Percentiles rank a stretch among this genome's conserved stretches.
Evolutionary conservation across 2,797 vertebrate species (phyloP).

Genomic region (Cossypha niveicapilla): DNA sequence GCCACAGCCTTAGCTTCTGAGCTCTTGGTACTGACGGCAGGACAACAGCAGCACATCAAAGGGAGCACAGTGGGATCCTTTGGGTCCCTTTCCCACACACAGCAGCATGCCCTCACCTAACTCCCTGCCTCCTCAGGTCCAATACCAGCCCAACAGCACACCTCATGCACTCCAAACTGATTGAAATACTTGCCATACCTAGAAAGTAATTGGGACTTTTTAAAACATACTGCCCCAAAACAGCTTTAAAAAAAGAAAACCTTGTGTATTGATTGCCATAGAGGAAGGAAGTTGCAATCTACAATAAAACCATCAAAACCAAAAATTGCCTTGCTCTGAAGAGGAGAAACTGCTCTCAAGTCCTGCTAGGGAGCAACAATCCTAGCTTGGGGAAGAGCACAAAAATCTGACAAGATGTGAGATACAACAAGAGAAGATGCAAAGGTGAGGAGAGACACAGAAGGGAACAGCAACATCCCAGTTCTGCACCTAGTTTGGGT

Average conservation of each 20-base stretch:
- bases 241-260: neutral
- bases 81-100: neutral
- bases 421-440: rapidly evolving
- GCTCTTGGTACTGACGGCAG: neutral
- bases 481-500: neutral
- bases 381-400: neutral
- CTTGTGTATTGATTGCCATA: neutral
- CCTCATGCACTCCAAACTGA: neutral
- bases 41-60: neutral
- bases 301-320: neutral
- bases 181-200: neutral
- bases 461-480: neutral
- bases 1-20: neutral
- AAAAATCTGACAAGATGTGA: neutral
- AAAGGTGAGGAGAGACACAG: rapidly evolving
- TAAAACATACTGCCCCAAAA: neutral
- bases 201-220: neutral
- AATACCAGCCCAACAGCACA: neutral
- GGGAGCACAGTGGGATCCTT: neutral
- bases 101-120: neutral
- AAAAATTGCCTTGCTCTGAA: neutral
- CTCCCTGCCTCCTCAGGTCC: neutral
- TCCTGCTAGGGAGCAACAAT: neutral
- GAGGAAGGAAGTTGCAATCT: neutral
- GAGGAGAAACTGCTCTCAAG: neutral